Base-by-base conservation (phyloP, 1,140 invertebrate species). In the Armadillidium nasatum region DNA sequence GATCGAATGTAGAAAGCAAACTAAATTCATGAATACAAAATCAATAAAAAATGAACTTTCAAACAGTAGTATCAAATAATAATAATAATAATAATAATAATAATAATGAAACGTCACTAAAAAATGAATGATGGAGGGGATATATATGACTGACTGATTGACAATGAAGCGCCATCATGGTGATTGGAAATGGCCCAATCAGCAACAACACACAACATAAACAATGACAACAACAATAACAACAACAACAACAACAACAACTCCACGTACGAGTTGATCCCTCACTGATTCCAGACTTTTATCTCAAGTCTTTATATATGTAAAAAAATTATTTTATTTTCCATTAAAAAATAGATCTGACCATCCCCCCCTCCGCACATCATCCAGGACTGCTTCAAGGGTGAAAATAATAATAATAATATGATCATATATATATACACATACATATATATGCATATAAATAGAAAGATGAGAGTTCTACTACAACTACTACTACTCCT, bases 101-200 rank as follows among this genome's bases (percentile, higher is more conserved):
- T 33, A 33, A 60, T 15, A 60, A 60, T 15, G 7, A 60, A 60
- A 60, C 50, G 19, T 15, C 7, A 4, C 19, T 60, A 60, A 60
- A 15, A 13, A 60, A 60, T 19, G 11, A 60, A 13, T 60, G 7
- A 60, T 15, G 50, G 19, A 33, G 33, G 33, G 33, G 33, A 6
- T 3, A 33, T 3, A 33, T 33, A 33, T 44, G n/a, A 23, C 0
- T 43, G 70, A 43, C 46, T 33, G 13, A 71, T 46, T 23, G 44
- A 50, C 9, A 70, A 44, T 10, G 21, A 71, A 19, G 54, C 46
- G 50, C 23, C 44, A 45, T 44, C 10, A 60, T 76, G 75, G 75
- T 76, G 71, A 72, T 76, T 76, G 75, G 71, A 71, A 68, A 76
- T 76, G 75, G 75, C 75, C 75, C 75, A 76, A 76, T 71, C 75